Percentiles rank a stretch among this genome's conserved stretches.
Evolutionary conservation across 2,797 vertebrate genomes (phyloP).

Genomic region (Intellagama lesueurii): DNA sequence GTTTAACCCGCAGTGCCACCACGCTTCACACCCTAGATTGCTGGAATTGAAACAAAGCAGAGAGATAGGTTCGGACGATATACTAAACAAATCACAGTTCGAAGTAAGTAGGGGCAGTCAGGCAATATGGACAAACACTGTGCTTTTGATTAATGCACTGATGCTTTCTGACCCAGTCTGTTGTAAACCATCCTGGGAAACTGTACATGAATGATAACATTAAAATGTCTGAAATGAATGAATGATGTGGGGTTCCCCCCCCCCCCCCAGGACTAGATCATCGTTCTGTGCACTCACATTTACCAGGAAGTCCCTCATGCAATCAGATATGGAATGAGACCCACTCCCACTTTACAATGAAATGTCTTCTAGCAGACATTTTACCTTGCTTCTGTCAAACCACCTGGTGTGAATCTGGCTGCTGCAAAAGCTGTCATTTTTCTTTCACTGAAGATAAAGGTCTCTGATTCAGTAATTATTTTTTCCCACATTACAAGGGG

Average conservation of each 20-base stretch:
- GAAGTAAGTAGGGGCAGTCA: not conserved
- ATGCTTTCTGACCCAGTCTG: not conserved
- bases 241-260: not conserved
- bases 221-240: not conserved
- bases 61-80: not conserved
- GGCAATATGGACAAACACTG: too few relatives aligned
- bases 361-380: slow-evolving; percentile 55
- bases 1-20: too few relatives aligned
- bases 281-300: slow-evolving; percentile 55
- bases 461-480: slow-evolving; percentile 62
- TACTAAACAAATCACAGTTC: not conserved
- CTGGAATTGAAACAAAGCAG: not conserved
- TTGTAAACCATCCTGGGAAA: not conserved
- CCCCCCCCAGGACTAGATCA: not conserved
- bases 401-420: slow-evolving; percentile 66
- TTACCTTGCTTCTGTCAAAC: slow-evolving; percentile 64
- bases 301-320: slow-evolving; percentile 50
- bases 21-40: not conserved
- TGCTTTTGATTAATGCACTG: too few relatives aligned
- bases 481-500: slow-evolving; percentile 65
- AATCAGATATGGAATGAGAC: slow-evolving; percentile 28
- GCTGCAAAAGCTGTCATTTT: slow-evolving; percentile 64
- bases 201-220: not conserved
- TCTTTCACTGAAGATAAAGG: slow-evolving; percentile 61
- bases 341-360: slow-evolving; percentile 58